phyloP scores from a whole-genome alignment of 1,140 invertebrate species.

The Andrena cerasifolii region DNA sequence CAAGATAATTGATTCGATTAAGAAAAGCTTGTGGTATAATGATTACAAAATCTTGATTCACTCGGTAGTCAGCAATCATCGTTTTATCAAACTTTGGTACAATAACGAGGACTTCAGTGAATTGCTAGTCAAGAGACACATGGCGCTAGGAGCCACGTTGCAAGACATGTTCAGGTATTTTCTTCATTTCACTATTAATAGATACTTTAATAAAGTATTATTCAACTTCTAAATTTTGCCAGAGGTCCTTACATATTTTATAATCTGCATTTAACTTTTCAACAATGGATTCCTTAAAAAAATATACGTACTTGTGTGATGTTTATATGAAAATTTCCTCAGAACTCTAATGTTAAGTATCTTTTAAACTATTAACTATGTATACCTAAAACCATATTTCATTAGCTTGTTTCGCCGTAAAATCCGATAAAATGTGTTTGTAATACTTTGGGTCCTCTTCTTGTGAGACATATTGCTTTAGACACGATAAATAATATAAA shows the following conservation, averaged over 20 bases:
- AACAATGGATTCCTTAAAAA: too few species aligned
- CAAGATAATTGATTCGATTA: constrained; percentile 80
- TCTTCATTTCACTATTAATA: neutral
- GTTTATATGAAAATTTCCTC: neutral
- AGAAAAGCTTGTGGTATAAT: constrained; percentile 80
- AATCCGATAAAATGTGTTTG: too few species aligned
- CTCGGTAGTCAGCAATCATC: constrained; percentile 63
- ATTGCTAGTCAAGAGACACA: constrained; percentile 57
- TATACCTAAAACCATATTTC: too few species aligned
- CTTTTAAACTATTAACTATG: too few species aligned
- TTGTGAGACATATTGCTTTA: neutral
- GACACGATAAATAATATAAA: neutral
- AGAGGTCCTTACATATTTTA: too few species aligned
- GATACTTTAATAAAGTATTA: constrained; percentile 4
- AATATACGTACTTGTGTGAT: too few species aligned
- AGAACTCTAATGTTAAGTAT: neutral
- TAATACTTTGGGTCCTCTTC: neutral
- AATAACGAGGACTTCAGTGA: constrained; percentile 71
- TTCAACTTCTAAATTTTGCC: neutral
- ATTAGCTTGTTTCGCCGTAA: too few species aligned
- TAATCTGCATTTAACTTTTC: too few species aligned
- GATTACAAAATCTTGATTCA: constrained; percentile 80
- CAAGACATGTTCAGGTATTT: constrained; percentile 60
- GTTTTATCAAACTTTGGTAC: constrained; percentile 67
- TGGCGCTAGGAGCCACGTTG: constrained; percentile 40